Base-by-base conservation (phyloP, 2,797 vertebrate species). In the Delichon dasypus region DNA sequence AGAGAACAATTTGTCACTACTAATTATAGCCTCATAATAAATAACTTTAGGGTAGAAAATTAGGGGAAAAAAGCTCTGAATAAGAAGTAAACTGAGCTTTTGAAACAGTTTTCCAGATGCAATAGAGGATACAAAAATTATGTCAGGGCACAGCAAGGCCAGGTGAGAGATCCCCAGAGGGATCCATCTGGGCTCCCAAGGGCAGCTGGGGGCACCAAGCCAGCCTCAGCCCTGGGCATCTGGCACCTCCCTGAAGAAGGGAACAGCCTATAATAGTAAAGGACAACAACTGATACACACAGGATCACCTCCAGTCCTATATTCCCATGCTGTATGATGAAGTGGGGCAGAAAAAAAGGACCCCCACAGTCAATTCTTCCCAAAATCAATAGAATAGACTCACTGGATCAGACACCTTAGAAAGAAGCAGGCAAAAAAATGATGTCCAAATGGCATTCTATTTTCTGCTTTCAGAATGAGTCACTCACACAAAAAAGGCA, bases 381-480 rank as follows among this genome's bases (percentile, higher is more conserved):
- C 34, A 36, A 53, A 91, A 51, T 53, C 42, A 65, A n/a, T 76
- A 29, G 34, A 65, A 61, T 22, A 60, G 20, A 11, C 17, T 64
- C 36, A 14, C 30, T 80, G 64, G 45, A 88, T 68, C 18, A 57
- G 50, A 42, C 10, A 50, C 27, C 15, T 27, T 36, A 64, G 87
- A 64, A 89, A 76, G 66, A 85, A 58, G 8, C 19, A 19, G 53
- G n/a, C 29, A 13, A 67, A 65, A 66, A 65, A 72, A 13, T 17
- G 4, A 15, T 70, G 50, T 9, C 20, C 11, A 50, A 87, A 71
- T 64, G 5, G 5, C 12, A 4, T 74, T 53, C 38, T 42, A 25
- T 86, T 67, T 89, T 71, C 72, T 75, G 7, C 51, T 82, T 85
- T 74, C 53, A 75, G 32, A 74, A 53, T 71, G 53, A 93, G 53